Percentiles rank a stretch among this genome's conserved stretches.
Conservation (phyloP, 1,140 invertebrate genomes). For the Reticulitermes speratus region DNA sequence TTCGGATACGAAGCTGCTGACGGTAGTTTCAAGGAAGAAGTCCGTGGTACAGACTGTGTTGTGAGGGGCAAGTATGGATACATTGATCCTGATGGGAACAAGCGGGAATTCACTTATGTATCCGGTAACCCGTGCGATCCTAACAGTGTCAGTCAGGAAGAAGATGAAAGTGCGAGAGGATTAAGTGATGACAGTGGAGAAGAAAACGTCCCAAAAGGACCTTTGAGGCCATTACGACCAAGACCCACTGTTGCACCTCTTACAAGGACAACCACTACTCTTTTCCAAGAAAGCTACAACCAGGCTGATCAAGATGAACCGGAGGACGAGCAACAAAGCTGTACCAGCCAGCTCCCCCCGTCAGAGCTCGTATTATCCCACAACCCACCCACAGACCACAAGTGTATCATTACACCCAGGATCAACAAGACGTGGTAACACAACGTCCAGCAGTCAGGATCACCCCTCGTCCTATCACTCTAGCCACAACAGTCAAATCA, state of each 20-base stretch:
- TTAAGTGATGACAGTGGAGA: constrained; percentile 39
- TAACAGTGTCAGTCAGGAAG: constrained; percentile 67
- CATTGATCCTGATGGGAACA: constrained; percentile 83
- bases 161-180: constrained; percentile 53
- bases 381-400: constrained; percentile 34
- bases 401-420: constrained; percentile 39
- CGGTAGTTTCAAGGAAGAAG: constrained; percentile 88
- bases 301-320: constrained; percentile 40
- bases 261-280: constrained; percentile 40
- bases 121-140: constrained; percentile 89
- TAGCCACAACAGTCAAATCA: constrained; percentile 60
- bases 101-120: constrained; percentile 83
- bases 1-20: constrained; percentile 86
- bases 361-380: constrained; percentile 42
- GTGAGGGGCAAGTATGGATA: constrained; percentile 87
- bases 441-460: constrained; percentile 24
- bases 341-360: constrained; percentile 45
- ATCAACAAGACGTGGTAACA: not conserved
- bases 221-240: constrained; percentile 33
- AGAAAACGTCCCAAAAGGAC: constrained; percentile 43
- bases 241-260: constrained; percentile 43
- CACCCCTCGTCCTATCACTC: constrained; percentile 41
- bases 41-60: constrained; percentile 79
- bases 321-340: constrained; percentile 53
- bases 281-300: constrained; percentile 46